Conservation (phyloP, 2,888 invertebrate species). For the Chesias legatella region DNA sequence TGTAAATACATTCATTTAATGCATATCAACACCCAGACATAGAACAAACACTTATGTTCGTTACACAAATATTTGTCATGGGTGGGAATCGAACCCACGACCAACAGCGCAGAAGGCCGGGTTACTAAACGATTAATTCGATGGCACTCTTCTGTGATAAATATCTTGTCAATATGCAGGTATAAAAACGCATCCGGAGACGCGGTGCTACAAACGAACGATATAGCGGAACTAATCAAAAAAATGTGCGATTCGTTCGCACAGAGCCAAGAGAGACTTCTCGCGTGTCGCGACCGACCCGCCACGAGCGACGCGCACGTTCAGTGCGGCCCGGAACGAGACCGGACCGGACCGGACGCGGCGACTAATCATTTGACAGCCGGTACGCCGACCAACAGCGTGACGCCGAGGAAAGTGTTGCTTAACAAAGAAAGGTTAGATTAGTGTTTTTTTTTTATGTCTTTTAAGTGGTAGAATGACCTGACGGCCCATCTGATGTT, state of each 20-base stretch:
- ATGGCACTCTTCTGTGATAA: too few relatives aligned
- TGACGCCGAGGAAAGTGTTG: slow-evolving; percentile 18
- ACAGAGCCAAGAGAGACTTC: slow-evolving; percentile 52
- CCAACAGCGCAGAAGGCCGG: too few relatives aligned
- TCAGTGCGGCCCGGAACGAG: slow-evolving; percentile 46
- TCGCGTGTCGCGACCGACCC: slow-evolving; percentile 37
- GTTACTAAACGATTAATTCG: too few relatives aligned
- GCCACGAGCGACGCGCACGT: slow-evolving; percentile 58
- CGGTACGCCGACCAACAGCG: slow-evolving; percentile 1
- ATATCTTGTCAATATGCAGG: slow-evolving; percentile 34
- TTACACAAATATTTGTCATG: too few relatives aligned
- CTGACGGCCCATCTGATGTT: too few relatives aligned
- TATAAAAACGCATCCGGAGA: slow-evolving; percentile 65
- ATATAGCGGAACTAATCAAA: slow-evolving; percentile 62
- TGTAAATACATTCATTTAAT: too few relatives aligned
- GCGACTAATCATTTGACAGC: too few relatives aligned
- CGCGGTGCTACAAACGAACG: slow-evolving; percentile 53
- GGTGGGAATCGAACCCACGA: too few relatives aligned
- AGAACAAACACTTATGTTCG: too few relatives aligned
- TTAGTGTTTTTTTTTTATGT: not conserved
- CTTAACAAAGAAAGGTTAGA: slow-evolving; percentile 23
- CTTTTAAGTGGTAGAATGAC: too few relatives aligned
- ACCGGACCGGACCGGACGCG: slow-evolving; percentile 4
- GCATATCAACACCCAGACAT: too few relatives aligned
- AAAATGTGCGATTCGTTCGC: slow-evolving; percentile 68